These are phyloP conservation scores for Epinephelus lanceolatus DNA, from an alignment of 2,113 vertebrate genomes.

Conservation along the genomic window DNA sequence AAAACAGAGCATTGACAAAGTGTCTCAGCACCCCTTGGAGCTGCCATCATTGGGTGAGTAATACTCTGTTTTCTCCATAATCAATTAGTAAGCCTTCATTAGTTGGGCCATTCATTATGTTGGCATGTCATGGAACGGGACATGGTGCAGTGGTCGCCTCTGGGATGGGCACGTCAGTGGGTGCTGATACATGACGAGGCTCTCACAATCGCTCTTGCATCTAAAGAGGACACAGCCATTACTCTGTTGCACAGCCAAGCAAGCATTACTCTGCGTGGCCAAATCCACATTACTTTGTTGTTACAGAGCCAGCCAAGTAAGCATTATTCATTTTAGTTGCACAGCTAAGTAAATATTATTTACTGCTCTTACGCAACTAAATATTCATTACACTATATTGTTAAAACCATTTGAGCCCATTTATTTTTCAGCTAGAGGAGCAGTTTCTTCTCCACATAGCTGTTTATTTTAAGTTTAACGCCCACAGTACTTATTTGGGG, in stretches of 20 bases:
- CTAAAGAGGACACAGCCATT: slow-evolving; percentile 64
- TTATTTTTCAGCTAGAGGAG: slow-evolving; percentile 14
- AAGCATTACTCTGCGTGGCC: slow-evolving; percentile 25
- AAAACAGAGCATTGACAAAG: slow-evolving; percentile 80
- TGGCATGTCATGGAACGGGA: slow-evolving; percentile 70
- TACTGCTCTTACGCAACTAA: slow-evolving; percentile 49
- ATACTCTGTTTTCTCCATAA: slow-evolving; percentile 85
- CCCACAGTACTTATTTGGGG: slow-evolving; percentile 23
- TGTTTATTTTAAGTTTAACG: slow-evolving; percentile 8
- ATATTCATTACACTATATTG: slow-evolving; percentile 56
- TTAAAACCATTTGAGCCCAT: slow-evolving; percentile 36
- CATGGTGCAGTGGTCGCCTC: slow-evolving; percentile 61
- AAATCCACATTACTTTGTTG: slow-evolving; percentile 49
- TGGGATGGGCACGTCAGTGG: slow-evolving; percentile 65
- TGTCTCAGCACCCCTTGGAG: slow-evolving; percentile 75
- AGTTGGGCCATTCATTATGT: slow-evolving; percentile 80
- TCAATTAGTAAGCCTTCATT: slow-evolving; percentile 86
- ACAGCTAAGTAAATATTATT: slow-evolving; percentile 58
- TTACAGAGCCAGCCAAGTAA: slow-evolving; percentile 52
- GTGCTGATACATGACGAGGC: slow-evolving; percentile 69
- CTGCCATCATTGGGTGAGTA: slow-evolving; percentile 81
- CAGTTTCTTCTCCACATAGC: background rate
- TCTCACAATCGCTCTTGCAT: slow-evolving; percentile 67
- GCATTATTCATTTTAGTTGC: slow-evolving; percentile 56
- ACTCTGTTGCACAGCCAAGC: slow-evolving; percentile 59